Percentiles rank a stretch among this genome's conserved stretches.
These are phyloP conservation scores for Ophiothrix spiculata DNA, from an alignment of 35 echinoderm and acorn worm genomes.

Conservation along the genomic window DNA sequence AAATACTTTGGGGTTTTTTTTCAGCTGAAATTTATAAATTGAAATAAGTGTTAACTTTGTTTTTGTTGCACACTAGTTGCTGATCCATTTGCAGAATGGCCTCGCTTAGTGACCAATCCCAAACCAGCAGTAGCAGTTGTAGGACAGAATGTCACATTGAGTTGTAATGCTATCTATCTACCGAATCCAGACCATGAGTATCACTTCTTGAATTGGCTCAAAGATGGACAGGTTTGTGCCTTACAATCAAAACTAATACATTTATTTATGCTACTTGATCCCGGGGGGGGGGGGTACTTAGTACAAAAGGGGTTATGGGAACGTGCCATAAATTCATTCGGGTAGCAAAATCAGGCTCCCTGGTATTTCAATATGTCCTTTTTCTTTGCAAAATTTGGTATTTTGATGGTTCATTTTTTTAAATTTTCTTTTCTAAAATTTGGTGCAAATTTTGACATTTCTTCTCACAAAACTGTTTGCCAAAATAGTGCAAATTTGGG, in stretches of 20 bases:
- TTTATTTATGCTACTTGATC: no score
- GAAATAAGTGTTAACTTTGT: not conserved
- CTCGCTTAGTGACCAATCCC: not conserved
- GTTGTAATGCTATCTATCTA: not conserved
- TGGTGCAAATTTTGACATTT: no score
- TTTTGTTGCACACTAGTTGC: not conserved
- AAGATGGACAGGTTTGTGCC: not conserved
- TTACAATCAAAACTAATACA: not conserved
- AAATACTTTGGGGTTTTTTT: not conserved
- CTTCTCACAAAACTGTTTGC: no score
- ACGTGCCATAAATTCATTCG: no score
- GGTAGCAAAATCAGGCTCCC: no score
- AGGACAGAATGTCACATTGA: not conserved
- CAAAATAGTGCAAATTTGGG: no score
- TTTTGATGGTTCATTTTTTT: no score
- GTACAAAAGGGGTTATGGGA: no score
- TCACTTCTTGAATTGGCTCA: constrained; percentile 4
- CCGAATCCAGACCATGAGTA: not conserved
- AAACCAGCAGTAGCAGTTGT: not conserved
- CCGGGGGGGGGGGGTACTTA: no score
- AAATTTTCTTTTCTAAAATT: no score
- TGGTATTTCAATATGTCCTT: no score
- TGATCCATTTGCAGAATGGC: not conserved
- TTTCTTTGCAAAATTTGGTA: no score
- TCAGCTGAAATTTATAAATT: not conserved